phyloP scores from a whole-genome alignment of 2,888 invertebrate genomes.

The Phalera bucephala region DNA sequence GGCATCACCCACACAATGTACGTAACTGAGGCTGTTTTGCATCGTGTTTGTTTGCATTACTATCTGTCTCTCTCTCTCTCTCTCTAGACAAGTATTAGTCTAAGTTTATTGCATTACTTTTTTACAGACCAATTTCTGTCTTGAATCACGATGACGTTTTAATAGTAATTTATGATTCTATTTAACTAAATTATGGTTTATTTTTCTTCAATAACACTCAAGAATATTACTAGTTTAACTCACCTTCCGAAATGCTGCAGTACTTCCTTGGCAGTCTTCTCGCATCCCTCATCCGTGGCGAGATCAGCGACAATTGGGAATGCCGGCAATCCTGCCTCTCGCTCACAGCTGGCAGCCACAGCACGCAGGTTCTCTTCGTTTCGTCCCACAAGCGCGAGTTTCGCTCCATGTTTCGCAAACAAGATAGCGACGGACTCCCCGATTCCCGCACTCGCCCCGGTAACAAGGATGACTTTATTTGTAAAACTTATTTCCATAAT shows the following conservation, averaged over 20 bases:
- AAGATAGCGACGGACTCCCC: conserved; percentile 41
- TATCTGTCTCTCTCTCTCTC: no score
- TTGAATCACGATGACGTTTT: no score
- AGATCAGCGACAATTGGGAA: conserved; percentile 43
- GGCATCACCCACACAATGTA: no score
- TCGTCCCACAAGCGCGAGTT: conserved; percentile 40
- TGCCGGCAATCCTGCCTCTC: conserved; percentile 27
- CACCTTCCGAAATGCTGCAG: conserved; percentile 43
- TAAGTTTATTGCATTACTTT: no score
- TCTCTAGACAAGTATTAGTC: no score
- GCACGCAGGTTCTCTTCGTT: conserved; percentile 34
- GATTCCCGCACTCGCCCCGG: conserved; percentile 50
- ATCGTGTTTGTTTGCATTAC: no score
- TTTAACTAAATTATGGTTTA: no score
- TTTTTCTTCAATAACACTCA: no score
- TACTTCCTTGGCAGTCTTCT: conserved; percentile 36
- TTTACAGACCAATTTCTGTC: no score
- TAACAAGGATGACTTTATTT: conserved; percentile 46
- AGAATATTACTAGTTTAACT: background rate
- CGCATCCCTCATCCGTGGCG: conserved; percentile 49
- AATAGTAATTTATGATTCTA: no score
- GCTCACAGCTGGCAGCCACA: conserved; percentile 34
- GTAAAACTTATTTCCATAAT: conserved; percentile 38
- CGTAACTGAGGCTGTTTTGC: no score
- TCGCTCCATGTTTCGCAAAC: conserved; percentile 42